Conservation (phyloP, 2,888 invertebrate species). For the Tineola bisselliella region DNA sequence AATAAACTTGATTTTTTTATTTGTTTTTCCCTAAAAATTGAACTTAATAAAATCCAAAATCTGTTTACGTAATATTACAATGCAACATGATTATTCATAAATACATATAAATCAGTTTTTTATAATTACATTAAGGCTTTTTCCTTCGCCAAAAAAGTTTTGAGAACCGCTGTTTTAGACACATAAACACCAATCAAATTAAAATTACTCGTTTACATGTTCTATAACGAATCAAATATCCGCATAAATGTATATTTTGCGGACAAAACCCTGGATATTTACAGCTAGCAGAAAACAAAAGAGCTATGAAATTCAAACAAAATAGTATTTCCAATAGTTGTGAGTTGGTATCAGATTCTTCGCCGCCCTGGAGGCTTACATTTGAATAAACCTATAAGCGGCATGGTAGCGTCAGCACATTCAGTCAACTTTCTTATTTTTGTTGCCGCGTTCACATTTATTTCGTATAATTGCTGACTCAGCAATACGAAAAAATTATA, state of each 20-base stretch:
- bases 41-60: too few species aligned
- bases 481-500: background rate
- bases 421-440: slow-evolving; percentile 4
- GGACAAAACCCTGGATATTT: background rate
- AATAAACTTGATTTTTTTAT: too few species aligned
- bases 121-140: too few species aligned
- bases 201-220: too few species aligned
- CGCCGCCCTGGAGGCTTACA: slow-evolving; percentile 10
- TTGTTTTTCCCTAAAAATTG: too few species aligned
- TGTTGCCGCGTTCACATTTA: background rate
- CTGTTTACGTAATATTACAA: too few species aligned
- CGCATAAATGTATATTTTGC: background rate
- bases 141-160: too few species aligned
- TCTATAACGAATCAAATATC: too few species aligned
- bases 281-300: background rate
- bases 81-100: too few species aligned
- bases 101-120: too few species aligned
- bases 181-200: too few species aligned
- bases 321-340: slow-evolving; percentile 11
- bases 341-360: slow-evolving; percentile 2
- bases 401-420: slow-evolving; percentile 2
- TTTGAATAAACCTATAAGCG: slow-evolving; percentile 16
- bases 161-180: too few species aligned
- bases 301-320: slow-evolving; percentile 9
- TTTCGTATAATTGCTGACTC: background rate